Conservation (phyloP, 1,140 invertebrate genomes). For the Aphelinus certus region DNA sequence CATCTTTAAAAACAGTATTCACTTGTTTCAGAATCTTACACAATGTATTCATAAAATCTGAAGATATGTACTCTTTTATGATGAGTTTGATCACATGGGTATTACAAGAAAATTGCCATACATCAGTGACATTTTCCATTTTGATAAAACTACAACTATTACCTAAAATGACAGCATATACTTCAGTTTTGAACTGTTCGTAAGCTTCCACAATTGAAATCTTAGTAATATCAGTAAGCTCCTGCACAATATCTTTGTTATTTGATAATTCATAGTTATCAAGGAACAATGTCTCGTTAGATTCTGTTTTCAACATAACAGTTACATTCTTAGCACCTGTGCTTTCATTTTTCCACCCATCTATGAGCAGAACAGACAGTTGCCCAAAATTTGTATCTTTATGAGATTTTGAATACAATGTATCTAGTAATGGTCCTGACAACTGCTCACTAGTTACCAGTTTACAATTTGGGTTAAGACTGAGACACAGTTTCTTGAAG, state of each 20-base stretch:
- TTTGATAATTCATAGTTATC: constrained; percentile 37
- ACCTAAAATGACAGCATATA: constrained; percentile 37
- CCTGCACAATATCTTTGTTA: constrained; percentile 28
- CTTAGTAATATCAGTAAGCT: constrained; percentile 36
- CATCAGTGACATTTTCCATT: constrained; percentile 5
- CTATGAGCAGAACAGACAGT: constrained; percentile 31
- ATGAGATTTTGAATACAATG: constrained; percentile 35
- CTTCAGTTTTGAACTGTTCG: constrained; percentile 38
- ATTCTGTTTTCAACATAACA: constrained; percentile 33
- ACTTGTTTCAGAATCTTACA: constrained; percentile 37
- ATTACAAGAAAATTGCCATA: constrained; percentile 37
- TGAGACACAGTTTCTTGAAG: constrained; percentile 34
- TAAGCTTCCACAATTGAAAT: constrained; percentile 34
- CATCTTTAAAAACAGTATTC: constrained; percentile 29
- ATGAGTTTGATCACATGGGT: constrained; percentile 25
- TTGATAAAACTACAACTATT: constrained; percentile 26
- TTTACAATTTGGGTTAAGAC: constrained; percentile 32
- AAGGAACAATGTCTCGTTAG: constrained; percentile 35
- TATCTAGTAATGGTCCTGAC: constrained; percentile 25
- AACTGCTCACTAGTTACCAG: constrained; percentile 20
- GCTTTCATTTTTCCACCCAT: constrained; percentile 37
- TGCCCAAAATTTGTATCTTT: constrained; percentile 32
- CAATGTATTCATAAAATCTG: constrained; percentile 36
- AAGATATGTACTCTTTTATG: constrained; percentile 30
- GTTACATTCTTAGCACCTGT: constrained; percentile 35